Evolutionary conservation across 2,113 vertebrate species (phyloP).

Genomic region (Zosterops japonicus): DNA sequence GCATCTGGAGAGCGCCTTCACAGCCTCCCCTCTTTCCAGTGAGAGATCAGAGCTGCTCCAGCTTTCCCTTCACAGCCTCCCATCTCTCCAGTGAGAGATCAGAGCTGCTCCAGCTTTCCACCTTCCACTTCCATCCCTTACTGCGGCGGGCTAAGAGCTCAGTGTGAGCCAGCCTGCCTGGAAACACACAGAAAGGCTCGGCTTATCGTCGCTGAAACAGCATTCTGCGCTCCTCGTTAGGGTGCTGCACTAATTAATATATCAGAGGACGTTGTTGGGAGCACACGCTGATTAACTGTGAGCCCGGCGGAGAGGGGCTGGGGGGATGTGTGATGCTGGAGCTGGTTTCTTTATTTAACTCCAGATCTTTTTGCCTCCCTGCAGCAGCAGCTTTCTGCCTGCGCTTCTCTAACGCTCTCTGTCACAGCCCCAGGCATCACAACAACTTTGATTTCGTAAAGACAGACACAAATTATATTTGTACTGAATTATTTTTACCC

Average conservation of each 20-base stretch:
- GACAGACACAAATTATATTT: background rate
- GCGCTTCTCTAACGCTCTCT: background rate
- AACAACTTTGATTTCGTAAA: slow-evolving; percentile 37
- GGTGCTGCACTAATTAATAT: background rate
- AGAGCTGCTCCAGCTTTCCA: background rate
- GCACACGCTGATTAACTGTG: fast-evolving
- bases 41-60: background rate
- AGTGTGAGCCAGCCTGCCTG: background rate
- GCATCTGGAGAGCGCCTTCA: background rate
- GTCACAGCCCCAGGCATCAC: background rate
- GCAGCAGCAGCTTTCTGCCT: slow-evolving; percentile 1
- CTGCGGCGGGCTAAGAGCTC: background rate
- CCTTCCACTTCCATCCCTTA: background rate
- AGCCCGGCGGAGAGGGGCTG: background rate
- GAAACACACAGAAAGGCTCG: background rate
- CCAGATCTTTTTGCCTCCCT: background rate
- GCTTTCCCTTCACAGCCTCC: background rate
- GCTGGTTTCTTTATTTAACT: slow-evolving; percentile 13
- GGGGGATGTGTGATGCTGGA: background rate
- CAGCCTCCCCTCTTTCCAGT: background rate
- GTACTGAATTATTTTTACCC: slow-evolving; percentile 19
- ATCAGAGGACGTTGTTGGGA: background rate
- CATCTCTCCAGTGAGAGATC: background rate
- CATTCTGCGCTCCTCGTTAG: background rate
- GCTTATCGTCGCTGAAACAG: fast-evolving